phyloP scores from a whole-genome alignment of 1,140 invertebrate genomes.

The Pinna nobilis region DNA sequence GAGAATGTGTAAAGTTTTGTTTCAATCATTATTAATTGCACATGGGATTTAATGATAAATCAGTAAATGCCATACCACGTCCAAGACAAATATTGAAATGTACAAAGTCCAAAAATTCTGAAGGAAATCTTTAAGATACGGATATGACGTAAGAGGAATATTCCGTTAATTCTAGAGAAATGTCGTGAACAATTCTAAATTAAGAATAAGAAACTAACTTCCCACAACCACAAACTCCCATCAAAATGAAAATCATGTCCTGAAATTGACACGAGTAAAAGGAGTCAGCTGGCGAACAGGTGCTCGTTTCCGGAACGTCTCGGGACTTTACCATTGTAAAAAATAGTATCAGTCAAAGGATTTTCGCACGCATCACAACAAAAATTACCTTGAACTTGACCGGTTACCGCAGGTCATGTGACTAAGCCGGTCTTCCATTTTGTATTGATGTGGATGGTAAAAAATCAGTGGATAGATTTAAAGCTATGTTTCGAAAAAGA shows the following conservation, averaged over 20 bases:
- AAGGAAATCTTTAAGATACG: not conserved
- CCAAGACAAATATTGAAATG: too few relatives aligned
- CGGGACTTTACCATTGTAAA: not conserved
- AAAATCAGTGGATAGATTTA: conserved; percentile 8
- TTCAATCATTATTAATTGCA: too few relatives aligned
- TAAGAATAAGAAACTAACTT: conserved; percentile 57
- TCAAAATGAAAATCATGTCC: conserved; percentile 56
- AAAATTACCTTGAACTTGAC: conserved; percentile 47
- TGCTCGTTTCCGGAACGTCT: not conserved
- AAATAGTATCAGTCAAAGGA: not conserved
- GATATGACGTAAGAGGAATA: not conserved
- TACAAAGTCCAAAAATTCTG: not conserved
- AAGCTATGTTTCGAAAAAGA: conserved; percentile 66
- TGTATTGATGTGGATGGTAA: conserved; percentile 42
- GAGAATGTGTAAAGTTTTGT: too few relatives aligned
- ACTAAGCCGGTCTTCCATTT: conserved; percentile 49
- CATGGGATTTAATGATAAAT: too few relatives aligned
- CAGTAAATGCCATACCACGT: too few relatives aligned
- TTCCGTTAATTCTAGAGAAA: not conserved
- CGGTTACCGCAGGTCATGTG: conserved; percentile 58
- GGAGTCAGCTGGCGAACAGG: not conserved
- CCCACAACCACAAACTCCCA: conserved; percentile 67
- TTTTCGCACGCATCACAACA: not conserved
- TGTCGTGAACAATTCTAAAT: too few relatives aligned
- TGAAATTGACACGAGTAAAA: too few relatives aligned